Percentiles rank a stretch among this genome's conserved stretches.
These are phyloP conservation scores for Sinocyclocheilus grahami DNA, from an alignment of 2,113 vertebrate genomes.

Conservation along the genomic window DNA sequence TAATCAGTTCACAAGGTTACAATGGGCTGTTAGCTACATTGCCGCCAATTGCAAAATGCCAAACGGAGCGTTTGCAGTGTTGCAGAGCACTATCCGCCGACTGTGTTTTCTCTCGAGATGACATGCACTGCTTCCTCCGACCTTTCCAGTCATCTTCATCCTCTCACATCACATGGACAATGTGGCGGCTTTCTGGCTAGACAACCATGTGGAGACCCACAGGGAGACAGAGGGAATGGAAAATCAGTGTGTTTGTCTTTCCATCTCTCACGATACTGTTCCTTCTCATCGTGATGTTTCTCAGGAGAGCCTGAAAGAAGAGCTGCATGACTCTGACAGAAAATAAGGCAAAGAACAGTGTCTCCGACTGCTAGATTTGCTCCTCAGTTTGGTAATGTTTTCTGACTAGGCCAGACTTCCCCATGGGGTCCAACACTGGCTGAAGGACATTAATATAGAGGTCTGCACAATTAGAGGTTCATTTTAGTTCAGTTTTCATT, in stretches of 20 bases:
- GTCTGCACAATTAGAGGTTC: too few species aligned
- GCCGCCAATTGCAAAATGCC: background rate
- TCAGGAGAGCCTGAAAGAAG: slow-evolving; percentile 17
- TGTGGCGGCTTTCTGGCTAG: slow-evolving; percentile 19
- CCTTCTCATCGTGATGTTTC: slow-evolving; percentile 10
- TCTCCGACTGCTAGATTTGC: background rate
- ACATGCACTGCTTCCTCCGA: slow-evolving; percentile 10
- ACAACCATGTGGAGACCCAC: slow-evolving; percentile 4
- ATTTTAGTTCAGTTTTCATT: too few species aligned
- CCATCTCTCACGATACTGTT: slow-evolving; percentile 9
- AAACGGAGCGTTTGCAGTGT: background rate
- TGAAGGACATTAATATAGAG: background rate
- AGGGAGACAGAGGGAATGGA: slow-evolving; percentile 5
- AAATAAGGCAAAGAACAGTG: slow-evolving; percentile 7
- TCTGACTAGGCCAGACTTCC: slow-evolving; percentile 14
- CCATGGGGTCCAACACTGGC: background rate
- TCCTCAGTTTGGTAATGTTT: slow-evolving; percentile 1
- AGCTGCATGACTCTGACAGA: background rate
- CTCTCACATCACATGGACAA: slow-evolving; percentile 1
- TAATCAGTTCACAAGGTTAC: background rate
- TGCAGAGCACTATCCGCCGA: background rate
- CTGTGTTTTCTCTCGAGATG: slow-evolving; percentile 14
- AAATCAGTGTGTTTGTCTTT: slow-evolving; percentile 10
- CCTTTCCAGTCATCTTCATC: slow-evolving; percentile 32
- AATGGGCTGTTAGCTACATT: background rate